A percentile compares a stretch with the other conserved stretches of the same genome.
Conservation (phyloP, 2,888 invertebrate genomes). For the Xestia ashworthii region DNA sequence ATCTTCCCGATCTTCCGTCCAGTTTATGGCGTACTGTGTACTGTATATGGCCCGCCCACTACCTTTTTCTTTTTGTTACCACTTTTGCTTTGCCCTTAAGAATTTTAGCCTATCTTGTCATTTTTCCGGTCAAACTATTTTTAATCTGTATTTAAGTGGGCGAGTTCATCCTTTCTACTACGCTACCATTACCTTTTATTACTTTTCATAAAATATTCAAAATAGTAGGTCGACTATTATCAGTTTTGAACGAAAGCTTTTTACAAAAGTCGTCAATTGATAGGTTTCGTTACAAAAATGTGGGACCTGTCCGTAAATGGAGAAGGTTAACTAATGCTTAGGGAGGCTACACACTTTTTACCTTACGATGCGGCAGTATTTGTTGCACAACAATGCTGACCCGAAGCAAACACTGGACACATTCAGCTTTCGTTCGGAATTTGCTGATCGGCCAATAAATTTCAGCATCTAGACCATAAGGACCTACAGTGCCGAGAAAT, state of each 20-base stretch:
- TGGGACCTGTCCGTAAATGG: not conserved
- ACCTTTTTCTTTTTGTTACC: not conserved
- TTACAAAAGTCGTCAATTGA: constrained; percentile 2
- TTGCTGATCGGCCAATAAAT: not conserved
- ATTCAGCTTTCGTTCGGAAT: not conserved
- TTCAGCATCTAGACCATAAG: not conserved
- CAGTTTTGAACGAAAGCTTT: not conserved
- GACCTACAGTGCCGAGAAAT: too few species aligned
- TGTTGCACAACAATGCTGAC: not conserved
- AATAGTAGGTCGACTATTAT: not conserved
- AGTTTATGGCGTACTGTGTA: not conserved
- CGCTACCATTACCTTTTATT: not conserved
- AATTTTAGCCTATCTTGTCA: not conserved
- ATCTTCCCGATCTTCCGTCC: not conserved
- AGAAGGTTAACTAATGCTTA: not conserved
- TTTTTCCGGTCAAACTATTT: not conserved
- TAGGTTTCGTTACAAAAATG: constrained; percentile 8
- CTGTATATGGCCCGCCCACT: not conserved
- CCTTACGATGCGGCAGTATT: not conserved
- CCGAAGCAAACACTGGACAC: too few species aligned
- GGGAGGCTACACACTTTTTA: not conserved
- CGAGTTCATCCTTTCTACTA: too few species aligned
- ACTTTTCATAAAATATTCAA: constrained; percentile 1
- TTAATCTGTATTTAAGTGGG: not conserved
- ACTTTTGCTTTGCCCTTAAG: not conserved